Conservation (phyloP, 2,113 vertebrate species). For the Narcine bancroftii region DNA sequence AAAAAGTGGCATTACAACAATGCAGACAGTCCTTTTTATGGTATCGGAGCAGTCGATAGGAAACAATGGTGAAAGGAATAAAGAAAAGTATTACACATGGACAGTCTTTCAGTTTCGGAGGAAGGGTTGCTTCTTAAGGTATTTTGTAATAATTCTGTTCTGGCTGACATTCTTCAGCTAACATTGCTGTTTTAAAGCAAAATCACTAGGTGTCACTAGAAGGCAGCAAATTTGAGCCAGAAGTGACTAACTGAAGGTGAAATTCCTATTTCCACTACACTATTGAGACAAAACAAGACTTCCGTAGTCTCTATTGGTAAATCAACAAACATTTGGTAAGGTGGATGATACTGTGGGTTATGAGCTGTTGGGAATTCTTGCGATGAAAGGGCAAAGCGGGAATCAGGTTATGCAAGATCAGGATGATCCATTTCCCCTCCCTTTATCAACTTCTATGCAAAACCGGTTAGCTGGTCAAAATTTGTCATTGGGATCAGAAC, state of each 20-base stretch:
- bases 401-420: neutral
- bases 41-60: too few species aligned
- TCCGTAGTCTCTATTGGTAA: neutral
- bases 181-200: neutral
- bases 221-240: neutral
- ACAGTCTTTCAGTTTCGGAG: too few species aligned
- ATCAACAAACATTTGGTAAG: neutral
- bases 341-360: neutral
- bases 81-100: too few species aligned
- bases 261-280: neutral
- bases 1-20: too few species aligned
- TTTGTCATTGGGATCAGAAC: neutral
- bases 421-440: too few species aligned
- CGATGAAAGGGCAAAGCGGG: neutral
- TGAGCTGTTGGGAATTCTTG: neutral
- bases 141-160: neutral
- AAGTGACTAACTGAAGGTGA: neutral
- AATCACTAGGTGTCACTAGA: slow-evolving; percentile 26
- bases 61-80: too few species aligned
- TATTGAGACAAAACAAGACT: neutral
- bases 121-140: too few species aligned
- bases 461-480: neutral
- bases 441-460: neutral
- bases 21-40: too few species aligned
- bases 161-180: neutral